These are phyloP conservation scores for Perognathus longimembris DNA, from an alignment of 2,113 vertebrate genomes.

Conservation along the genomic window DNA sequence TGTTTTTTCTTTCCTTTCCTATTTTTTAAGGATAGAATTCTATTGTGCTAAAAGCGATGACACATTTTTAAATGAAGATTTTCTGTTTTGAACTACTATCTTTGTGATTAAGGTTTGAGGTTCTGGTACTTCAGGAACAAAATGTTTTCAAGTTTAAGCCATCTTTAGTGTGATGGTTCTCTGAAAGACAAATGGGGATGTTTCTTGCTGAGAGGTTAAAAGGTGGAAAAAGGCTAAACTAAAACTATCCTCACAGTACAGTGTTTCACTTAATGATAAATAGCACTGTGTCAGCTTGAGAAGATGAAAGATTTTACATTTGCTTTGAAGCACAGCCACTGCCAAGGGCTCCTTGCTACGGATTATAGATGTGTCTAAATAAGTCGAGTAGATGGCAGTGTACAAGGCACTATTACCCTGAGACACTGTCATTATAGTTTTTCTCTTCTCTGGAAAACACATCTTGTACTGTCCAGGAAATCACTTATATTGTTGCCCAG, in stretches of 20 bases:
- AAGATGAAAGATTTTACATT: conserved; percentile 60
- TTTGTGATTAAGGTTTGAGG: conserved; percentile 21
- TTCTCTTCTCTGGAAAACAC: conserved; percentile 20
- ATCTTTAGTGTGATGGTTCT: not conserved
- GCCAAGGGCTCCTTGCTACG: not conserved
- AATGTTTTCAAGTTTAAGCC: conserved; percentile 40
- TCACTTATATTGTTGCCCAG: not conserved
- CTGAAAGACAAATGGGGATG: conserved; percentile 56
- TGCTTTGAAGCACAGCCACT: conserved; percentile 49
- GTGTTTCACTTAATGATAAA: conserved; percentile 67
- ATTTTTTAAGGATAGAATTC: not conserved
- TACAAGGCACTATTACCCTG: not conserved
- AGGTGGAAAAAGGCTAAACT: conserved; percentile 53
- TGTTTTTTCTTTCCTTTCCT: too few species aligned
- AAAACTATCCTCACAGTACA: conserved; percentile 1
- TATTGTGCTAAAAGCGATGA: not conserved
- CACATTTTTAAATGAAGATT: not conserved
- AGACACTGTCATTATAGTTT: conserved; percentile 32
- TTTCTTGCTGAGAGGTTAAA: conserved; percentile 31
- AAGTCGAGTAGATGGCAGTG: not conserved
- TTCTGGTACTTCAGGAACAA: not conserved
- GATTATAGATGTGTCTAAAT: conserved; percentile 29
- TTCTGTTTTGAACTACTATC: conserved; percentile 3
- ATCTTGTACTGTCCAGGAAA: not conserved
- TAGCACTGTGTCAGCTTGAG: not conserved